These are phyloP conservation scores for Lycia hirtaria DNA, from an alignment of 2,888 invertebrate genomes.

Conservation along the genomic window DNA sequence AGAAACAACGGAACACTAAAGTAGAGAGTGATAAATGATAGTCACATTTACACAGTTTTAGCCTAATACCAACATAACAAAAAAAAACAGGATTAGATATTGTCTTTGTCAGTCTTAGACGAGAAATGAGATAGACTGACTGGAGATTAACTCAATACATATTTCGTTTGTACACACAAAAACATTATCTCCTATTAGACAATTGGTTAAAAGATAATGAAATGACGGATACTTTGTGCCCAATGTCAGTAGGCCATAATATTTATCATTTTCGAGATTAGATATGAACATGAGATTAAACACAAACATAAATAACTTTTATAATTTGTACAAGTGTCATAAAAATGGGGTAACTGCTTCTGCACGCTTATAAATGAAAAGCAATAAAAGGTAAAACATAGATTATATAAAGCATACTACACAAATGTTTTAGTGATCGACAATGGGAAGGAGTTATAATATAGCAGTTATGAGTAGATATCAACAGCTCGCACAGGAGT, in stretches of 20 bases:
- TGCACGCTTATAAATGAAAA: not conserved
- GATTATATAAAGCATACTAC: constrained; percentile 1
- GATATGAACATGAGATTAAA: constrained; percentile 4
- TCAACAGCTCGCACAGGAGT: not conserved
- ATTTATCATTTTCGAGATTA: constrained; percentile 8
- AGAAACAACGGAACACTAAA: no score
- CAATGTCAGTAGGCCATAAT: not conserved
- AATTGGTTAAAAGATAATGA: constrained; percentile 3
- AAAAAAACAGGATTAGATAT: no score
- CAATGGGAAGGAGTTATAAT: not conserved
- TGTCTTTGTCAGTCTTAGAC: no score
- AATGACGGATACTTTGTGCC: not conserved
- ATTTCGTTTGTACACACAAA: no score
- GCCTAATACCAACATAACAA: no score
- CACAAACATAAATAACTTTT: constrained; percentile 11
- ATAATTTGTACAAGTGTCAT: constrained; percentile 11
- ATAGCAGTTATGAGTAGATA: not conserved
- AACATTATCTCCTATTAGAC: no score
- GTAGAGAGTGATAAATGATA: no score
- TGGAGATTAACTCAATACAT: no score
- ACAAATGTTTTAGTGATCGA: not conserved
- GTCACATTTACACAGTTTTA: no score
- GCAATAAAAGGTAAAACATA: constrained; percentile 13
- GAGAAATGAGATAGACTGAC: no score
- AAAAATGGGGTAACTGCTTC: constrained; percentile 4